phyloP scores from a whole-genome alignment of 2,797 vertebrate species.

The Lophius americanus region DNA sequence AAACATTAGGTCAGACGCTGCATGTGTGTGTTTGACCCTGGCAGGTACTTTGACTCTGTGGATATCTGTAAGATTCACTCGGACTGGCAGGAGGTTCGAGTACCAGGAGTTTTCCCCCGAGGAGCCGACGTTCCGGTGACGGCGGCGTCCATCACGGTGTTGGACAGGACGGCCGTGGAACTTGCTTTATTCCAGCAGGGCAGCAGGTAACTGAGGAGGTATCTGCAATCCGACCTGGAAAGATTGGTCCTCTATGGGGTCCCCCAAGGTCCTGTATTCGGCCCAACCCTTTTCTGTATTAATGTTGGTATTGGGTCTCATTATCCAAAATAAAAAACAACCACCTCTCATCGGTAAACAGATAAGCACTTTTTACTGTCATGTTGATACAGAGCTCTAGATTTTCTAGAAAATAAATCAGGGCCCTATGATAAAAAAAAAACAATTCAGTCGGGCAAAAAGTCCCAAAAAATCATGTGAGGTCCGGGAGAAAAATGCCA shows the following conservation, averaged over 20 bases:
- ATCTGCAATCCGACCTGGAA: no score
- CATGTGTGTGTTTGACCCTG: slow-evolving; percentile 9
- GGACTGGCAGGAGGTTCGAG: slow-evolving; percentile 92
- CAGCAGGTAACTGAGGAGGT: slow-evolving; percentile 82
- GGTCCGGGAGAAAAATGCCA: no score
- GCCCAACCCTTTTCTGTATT: no score
- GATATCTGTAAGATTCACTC: slow-evolving; percentile 95
- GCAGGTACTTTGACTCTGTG: slow-evolving; percentile 94
- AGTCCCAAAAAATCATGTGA: no score
- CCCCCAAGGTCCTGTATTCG: no score
- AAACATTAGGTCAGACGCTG: no score
- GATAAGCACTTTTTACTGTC: not conserved
- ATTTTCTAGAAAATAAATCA: no score
- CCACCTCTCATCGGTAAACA: no score
- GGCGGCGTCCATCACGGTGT: slow-evolving; percentile 86
- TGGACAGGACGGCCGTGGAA: slow-evolving; percentile 89
- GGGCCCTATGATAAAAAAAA: no score
- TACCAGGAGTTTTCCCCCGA: slow-evolving; percentile 88
- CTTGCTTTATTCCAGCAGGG: slow-evolving; percentile 93
- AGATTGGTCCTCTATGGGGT: no score
- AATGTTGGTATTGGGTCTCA: not conserved
- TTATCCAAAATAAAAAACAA: not conserved
- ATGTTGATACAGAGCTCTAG: no score
- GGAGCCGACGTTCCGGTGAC: slow-evolving; percentile 86
- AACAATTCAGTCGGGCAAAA: no score